These are phyloP conservation scores for Irena cyanogastra DNA, from an alignment of 2,113 vertebrate genomes.

Conservation along the genomic window DNA sequence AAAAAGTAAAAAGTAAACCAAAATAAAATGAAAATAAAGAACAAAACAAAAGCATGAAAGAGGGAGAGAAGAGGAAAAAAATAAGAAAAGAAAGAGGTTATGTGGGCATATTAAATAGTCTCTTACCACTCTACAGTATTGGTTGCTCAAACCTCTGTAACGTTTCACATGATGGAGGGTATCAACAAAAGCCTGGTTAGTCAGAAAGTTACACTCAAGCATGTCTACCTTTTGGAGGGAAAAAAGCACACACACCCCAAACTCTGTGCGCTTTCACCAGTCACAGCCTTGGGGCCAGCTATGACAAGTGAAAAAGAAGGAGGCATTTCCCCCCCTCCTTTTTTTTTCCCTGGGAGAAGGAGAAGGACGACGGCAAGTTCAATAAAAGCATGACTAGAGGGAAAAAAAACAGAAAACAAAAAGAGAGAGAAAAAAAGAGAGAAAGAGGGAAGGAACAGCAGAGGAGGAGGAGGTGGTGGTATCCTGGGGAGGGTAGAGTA, in stretches of 20 bases:
- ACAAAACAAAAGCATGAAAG: constrained; percentile 73
- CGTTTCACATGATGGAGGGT: constrained; percentile 71
- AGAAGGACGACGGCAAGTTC: constrained; percentile 76
- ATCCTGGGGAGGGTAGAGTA: constrained; percentile 79
- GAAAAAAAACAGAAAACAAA: constrained; percentile 52
- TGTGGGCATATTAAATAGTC: constrained; percentile 80
- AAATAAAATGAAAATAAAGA: constrained; percentile 54
- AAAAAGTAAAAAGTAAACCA: constrained; percentile 60
- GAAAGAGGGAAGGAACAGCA: constrained; percentile 63
- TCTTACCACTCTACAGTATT: constrained; percentile 78
- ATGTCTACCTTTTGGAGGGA: constrained; percentile 60
- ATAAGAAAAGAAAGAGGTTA: constrained; percentile 95
- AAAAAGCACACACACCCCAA: constrained; percentile 68
- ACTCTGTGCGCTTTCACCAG: constrained; percentile 66
- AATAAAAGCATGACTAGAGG: constrained; percentile 75
- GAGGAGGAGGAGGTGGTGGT: constrained; percentile 66
- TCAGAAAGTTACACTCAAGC: constrained; percentile 66
- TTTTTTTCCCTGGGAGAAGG: constrained; percentile 73
- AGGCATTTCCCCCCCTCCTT: constrained; percentile 65
- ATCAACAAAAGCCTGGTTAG: constrained; percentile 78
- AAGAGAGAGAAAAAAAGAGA: constrained; percentile 57
- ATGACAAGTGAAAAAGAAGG: constrained; percentile 75
- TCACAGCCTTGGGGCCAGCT: constrained; percentile 59
- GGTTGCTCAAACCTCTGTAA: constrained; percentile 75
- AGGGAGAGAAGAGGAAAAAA: constrained; percentile 89